Conservation (phyloP, 2,113 vertebrate genomes). For the Ailuropoda melanoleuca region DNA sequence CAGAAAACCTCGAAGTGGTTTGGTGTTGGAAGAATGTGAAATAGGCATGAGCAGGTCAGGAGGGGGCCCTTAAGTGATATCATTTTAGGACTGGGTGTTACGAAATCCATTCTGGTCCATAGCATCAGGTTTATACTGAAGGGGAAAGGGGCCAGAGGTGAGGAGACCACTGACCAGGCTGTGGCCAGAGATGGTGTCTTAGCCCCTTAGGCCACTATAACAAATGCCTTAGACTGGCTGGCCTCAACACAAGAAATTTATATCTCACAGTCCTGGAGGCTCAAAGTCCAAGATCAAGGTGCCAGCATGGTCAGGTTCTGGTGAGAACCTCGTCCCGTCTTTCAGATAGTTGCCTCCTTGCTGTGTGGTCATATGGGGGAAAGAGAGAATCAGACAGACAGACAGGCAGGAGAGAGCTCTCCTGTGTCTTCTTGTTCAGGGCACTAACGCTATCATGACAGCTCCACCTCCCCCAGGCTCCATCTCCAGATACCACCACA, state of each 20-base stretch:
- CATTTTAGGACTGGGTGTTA: background rate
- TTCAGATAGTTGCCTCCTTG: no score
- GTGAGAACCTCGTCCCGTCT: background rate
- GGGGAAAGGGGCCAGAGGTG: background rate
- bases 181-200: background rate
- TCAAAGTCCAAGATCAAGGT: background rate
- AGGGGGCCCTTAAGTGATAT: background rate
- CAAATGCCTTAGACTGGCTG: no score
- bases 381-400: background rate
- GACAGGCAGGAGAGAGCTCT: background rate
- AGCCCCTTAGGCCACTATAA: background rate
- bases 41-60: background rate
- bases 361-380: rapidly evolving
- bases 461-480: background rate
- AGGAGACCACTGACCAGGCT: no score
- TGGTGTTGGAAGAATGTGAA: background rate
- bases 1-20: background rate
- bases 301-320: background rate
- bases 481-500: background rate
- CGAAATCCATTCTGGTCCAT: background rate
- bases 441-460: background rate
- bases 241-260: background rate
- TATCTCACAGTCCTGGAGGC: background rate
- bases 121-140: background rate
- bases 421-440: background rate